Conservation (phyloP, 2,797 vertebrate genomes). For the Chelon auratus region DNA sequence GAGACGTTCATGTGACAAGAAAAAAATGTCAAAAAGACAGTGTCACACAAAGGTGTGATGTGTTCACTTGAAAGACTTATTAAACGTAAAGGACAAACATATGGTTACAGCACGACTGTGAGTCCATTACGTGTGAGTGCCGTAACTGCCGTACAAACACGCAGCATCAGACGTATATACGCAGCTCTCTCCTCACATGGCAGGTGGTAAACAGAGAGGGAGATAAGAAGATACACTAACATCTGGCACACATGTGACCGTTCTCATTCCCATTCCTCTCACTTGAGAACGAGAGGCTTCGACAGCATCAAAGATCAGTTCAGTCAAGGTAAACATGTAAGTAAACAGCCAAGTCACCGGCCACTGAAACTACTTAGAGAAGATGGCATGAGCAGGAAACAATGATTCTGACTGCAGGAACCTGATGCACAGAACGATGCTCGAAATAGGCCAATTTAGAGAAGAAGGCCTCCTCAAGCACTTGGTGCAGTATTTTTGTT, state of each 20-base stretch:
- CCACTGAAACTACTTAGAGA: neutral
- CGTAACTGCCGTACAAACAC: neutral
- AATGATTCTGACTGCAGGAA: constrained; percentile 16
- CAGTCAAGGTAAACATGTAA: constrained; percentile 9
- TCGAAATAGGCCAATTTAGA: constrained; percentile 5
- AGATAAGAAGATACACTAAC: neutral
- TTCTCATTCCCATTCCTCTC: neutral
- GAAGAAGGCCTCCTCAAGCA: neutral
- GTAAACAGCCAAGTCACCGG: neutral
- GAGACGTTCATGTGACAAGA: neutral
- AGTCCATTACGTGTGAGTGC: neutral
- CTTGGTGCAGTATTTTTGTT: constrained; percentile 1
- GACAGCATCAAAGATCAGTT: neutral
- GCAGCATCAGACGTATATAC: neutral
- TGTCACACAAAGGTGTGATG: neutral
- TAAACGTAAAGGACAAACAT: neutral
- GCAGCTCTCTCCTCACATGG: neutral
- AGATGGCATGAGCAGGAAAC: constrained; percentile 1
- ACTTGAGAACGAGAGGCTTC: neutral
- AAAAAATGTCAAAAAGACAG: neutral
- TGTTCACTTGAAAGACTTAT: constrained; percentile 1
- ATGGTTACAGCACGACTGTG: too few species aligned
- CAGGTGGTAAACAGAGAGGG: neutral
- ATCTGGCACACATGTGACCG: constrained; percentile 9
- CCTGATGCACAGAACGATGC: neutral